Evolutionary conservation across 2,888 invertebrate genomes (phyloP).

Genomic region (Drosophila greeni): DNA sequence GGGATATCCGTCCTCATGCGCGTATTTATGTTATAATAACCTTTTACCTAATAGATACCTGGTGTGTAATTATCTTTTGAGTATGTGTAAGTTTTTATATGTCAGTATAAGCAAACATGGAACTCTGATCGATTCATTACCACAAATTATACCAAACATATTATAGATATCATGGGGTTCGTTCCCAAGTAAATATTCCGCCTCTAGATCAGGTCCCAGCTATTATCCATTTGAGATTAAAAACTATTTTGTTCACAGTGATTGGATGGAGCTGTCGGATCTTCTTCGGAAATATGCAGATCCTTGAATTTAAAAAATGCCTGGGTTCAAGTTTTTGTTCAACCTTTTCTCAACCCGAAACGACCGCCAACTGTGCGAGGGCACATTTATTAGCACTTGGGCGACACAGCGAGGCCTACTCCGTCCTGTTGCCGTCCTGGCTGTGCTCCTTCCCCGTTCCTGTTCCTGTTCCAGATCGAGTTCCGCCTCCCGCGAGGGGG

Average conservation of each 20-base stretch:
- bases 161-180: not conserved
- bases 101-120: not conserved
- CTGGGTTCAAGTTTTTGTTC: constrained; percentile 12
- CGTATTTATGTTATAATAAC: not conserved
- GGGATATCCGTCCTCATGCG: not conserved
- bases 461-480: constrained; percentile 25
- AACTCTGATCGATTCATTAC: constrained; percentile 8
- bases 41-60: not conserved
- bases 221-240: constrained; percentile 23
- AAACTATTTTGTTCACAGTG: constrained; percentile 33
- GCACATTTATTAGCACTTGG: constrained; percentile 72
- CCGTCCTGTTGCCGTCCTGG: constrained; percentile 30
- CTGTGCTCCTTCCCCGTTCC: constrained; percentile 8
- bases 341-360: constrained; percentile 9
- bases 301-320: not conserved
- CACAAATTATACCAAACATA: constrained; percentile 15
- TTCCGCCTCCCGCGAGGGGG: constrained; percentile 38
- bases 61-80: not conserved
- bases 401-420: constrained; percentile 63
- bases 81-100: not conserved
- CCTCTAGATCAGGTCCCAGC: constrained; percentile 32
- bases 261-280: constrained; percentile 32
- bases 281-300: constrained; percentile 10
- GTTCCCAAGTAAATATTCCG: constrained; percentile 34
- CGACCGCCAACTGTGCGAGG: constrained; percentile 70